These are phyloP conservation scores for Caenorhabditis sinica DNA, from an alignment of 2,888 invertebrate species.

Conservation along the genomic window DNA sequence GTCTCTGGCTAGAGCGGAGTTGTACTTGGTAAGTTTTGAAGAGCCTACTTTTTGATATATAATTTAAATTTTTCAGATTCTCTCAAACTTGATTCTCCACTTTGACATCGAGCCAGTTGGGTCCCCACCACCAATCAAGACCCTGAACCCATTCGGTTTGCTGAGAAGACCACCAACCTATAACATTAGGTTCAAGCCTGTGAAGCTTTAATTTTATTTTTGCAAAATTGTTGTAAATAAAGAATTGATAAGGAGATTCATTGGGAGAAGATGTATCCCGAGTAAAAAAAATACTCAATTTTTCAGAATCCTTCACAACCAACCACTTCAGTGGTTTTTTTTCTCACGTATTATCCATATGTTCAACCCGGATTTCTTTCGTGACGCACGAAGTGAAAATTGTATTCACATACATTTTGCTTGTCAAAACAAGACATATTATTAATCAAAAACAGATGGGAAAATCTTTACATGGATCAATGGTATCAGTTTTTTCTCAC, in stretches of 20 bases:
- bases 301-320: no score
- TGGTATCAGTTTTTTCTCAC: no score
- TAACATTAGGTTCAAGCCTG: constrained; percentile 36
- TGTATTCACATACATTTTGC: no score
- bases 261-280: no score
- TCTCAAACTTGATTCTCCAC: constrained; percentile 66
- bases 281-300: no score
- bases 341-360: no score
- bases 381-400: no score
- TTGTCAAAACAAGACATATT: no score
- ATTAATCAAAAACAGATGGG: no score
- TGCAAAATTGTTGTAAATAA: constrained; percentile 9
- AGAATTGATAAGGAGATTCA: background rate
- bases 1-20: constrained; percentile 71
- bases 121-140: constrained; percentile 45
- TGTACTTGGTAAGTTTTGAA: constrained; percentile 63
- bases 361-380: no score
- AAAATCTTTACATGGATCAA: no score
- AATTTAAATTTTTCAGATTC: constrained; percentile 54
- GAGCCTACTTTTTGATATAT: background rate
- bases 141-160: constrained; percentile 44
- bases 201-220: constrained; percentile 1
- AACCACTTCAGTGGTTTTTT: no score
- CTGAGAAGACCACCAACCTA: constrained; percentile 65
- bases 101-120: constrained; percentile 60